Evolutionary conservation across 2,888 invertebrate genomes (phyloP).

Genomic region (Nymphalis c-album): DNA sequence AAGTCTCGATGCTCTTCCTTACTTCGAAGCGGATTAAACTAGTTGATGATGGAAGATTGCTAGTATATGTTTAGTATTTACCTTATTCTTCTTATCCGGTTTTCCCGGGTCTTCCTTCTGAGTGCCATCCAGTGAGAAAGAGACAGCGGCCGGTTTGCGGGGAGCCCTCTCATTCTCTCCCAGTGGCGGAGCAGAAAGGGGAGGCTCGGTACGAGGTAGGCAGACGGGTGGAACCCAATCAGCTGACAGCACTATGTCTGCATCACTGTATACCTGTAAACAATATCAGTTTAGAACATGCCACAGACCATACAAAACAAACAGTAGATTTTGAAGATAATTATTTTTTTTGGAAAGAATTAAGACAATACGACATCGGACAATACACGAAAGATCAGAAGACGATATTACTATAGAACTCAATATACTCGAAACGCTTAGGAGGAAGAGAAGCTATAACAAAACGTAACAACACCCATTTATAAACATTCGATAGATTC

Average conservation of each 20-base stretch:
- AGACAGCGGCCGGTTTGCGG: conserved; percentile 73
- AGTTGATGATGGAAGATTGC: background rate
- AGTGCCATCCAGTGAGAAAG: conserved; percentile 74
- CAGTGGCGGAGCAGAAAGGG: conserved; percentile 79
- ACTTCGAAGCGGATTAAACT: too few species aligned
- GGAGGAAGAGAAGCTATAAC: background rate
- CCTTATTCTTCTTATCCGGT: conserved; percentile 88
- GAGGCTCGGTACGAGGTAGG: conserved; percentile 86
- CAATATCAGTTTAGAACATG: background rate
- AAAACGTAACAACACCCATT: background rate
- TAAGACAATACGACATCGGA: background rate
- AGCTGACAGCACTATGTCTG: conserved; percentile 92
- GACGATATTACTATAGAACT: too few species aligned
- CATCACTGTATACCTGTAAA: conserved; percentile 88
- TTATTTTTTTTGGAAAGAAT: background rate
- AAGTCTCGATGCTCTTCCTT: too few species aligned
- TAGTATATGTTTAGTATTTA: conserved; percentile 51
- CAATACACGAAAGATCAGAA: conserved; percentile 1
- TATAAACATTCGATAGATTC: background rate
- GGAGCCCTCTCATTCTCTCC: conserved; percentile 72
- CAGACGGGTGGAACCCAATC: conserved; percentile 94
- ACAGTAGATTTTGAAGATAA: background rate
- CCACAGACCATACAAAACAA: background rate
- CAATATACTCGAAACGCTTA: background rate
- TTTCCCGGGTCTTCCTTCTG: conserved; percentile 80